These are phyloP conservation scores for Pissodes strobi DNA, from an alignment of 1,140 invertebrate species.

Conservation along the genomic window DNA sequence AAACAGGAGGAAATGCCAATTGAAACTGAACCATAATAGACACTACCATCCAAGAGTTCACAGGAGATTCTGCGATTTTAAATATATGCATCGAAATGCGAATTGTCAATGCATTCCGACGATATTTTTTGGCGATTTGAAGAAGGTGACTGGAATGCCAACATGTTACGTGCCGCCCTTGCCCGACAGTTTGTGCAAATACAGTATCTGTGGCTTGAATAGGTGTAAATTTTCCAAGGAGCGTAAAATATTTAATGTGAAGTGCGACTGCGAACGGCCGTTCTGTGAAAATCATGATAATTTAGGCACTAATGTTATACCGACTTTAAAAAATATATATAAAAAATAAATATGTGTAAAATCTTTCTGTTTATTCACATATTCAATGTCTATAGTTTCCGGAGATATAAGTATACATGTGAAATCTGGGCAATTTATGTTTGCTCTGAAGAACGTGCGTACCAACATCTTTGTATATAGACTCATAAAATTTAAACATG, in stretches of 20 bases:
- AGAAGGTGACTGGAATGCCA: constrained; percentile 42
- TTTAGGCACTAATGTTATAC: too few relatives aligned
- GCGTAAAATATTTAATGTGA: constrained; percentile 22
- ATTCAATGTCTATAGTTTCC: too few relatives aligned
- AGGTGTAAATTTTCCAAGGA: constrained; percentile 21
- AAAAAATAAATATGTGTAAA: too few relatives aligned
- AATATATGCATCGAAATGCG: constrained; percentile 30
- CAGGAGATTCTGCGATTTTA: constrained; percentile 43
- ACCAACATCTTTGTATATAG: too few relatives aligned
- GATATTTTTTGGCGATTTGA: constrained; percentile 30
- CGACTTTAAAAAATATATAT: too few relatives aligned
- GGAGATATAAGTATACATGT: too few relatives aligned
- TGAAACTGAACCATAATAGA: constrained; percentile 29
- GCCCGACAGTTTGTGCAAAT: constrained; percentile 35
- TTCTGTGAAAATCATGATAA: constrained; percentile 29
- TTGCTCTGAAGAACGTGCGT: too few relatives aligned
- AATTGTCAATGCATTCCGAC: constrained; percentile 37
- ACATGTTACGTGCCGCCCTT: constrained; percentile 43
- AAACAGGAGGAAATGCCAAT: constrained; percentile 32
- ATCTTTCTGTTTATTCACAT: too few relatives aligned
- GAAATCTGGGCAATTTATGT: too few relatives aligned
- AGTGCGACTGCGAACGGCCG: constrained; percentile 30
- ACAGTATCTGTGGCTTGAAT: constrained; percentile 40
- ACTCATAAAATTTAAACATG: too few relatives aligned
- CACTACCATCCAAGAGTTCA: constrained; percentile 37